Evolutionary conservation across 2,888 invertebrate species (phyloP), one percentile per base, ranked within the genome.

Genomic region (Tenthredo scrophulariae): DNA sequence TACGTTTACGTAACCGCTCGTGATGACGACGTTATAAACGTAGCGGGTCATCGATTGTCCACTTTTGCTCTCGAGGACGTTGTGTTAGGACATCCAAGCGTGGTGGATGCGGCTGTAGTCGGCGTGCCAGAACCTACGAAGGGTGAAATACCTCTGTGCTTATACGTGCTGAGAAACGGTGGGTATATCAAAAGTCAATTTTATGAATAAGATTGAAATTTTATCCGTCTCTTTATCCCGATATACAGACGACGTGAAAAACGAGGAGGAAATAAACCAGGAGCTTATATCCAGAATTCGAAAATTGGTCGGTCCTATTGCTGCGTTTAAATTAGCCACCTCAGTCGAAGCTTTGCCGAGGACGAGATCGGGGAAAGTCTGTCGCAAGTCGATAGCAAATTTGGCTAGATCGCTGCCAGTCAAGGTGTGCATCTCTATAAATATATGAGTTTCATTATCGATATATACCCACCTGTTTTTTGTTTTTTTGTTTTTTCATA

Each of bases 21-120:
- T 50, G 98, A 97, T 86, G 99, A 99, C 94, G 99, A 99, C 93
- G 97, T 98, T 86, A 98, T 99, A 89, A 99, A 99, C 92, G 98
- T 99, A 0, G 98, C 99, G 0, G 99, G 98, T 0, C 98, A 98
- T 92, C 94, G 98, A 83, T 94, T 99, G 67, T 98, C 98, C 0
- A 98, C 98, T 0, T 96, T 97, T 0, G 97, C 98, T 0, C 93
- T 99, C 4, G 99, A 99, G 93, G 98, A 99, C 92, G 98, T 98
- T 0, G 96, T 98, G 15, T 93, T 98, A 67, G 95, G 97, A n/a
- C 98, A 98, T 94, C 96, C 97, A 0, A 96, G 97, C 87, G 95
- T 99, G 0, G 96, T 96, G 0, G 98, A 98, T 91, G 97, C 97
- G 0, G 97, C 97, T 0, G 98, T 99, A 0, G 96, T 99, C 15